phyloP scores from a whole-genome alignment of 1,140 invertebrate species.

The Lepidurus packardi region DNA sequence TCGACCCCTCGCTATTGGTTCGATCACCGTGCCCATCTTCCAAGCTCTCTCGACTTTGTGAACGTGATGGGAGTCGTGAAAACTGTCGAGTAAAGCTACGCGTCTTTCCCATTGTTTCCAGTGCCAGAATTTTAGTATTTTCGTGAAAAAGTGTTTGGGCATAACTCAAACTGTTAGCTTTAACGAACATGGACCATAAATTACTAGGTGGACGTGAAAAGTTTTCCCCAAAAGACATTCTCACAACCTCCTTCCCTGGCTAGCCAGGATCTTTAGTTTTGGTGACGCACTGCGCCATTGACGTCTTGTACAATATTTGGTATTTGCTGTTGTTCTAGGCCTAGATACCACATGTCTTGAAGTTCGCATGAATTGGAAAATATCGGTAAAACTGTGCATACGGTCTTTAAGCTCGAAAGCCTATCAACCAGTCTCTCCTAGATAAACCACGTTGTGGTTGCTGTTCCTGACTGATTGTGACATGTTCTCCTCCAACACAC shows the following conservation, averaged over 20 bases:
- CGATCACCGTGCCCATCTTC: no score
- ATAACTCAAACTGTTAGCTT: not conserved
- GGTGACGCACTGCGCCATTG: conserved; percentile 18
- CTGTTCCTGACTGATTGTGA: not conserved
- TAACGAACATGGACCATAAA: not conserved
- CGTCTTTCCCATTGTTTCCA: not conserved
- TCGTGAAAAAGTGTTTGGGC: not conserved
- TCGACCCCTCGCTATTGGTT: no score
- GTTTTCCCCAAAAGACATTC: not conserved
- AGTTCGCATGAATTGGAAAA: not conserved
- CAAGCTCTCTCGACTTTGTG: not conserved
- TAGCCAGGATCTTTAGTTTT: not conserved
- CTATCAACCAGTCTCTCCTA: not conserved
- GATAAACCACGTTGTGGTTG: not conserved
- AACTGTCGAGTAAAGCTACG: not conserved
- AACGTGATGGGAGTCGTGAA: not conserved
- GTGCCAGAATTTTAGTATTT: not conserved
- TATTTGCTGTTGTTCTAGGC: not conserved
- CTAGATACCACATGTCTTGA: not conserved
- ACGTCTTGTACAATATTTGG: not conserved
- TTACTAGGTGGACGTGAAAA: not conserved
- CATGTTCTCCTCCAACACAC: not conserved
- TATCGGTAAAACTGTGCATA: no score
- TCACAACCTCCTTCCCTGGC: not conserved
- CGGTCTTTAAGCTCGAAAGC: not conserved